A percentile compares a stretch with the other conserved stretches of the same genome.
Evolutionary conservation across 2,797 vertebrate genomes (phyloP).

Genomic region (Nyctalus aviator): DNA sequence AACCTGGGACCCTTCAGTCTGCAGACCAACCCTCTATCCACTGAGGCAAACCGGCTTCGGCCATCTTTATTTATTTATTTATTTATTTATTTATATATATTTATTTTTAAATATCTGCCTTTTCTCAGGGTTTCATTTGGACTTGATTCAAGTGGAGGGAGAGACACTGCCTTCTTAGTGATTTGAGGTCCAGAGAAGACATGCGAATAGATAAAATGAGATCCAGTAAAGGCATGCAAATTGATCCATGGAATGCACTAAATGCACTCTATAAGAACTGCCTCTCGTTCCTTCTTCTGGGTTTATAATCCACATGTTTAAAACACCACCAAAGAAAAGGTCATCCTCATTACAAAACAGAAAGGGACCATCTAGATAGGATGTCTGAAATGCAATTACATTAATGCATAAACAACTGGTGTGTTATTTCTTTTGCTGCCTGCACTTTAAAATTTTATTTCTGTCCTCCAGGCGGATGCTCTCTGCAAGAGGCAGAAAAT

Average conservation of each 20-base stretch:
- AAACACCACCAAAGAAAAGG: constrained; percentile 53
- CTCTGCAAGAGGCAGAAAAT: neutral
- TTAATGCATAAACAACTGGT: constrained; percentile 20
- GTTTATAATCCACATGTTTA: constrained; percentile 12
- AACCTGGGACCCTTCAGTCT: too few relatives aligned
- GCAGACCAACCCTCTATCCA: too few relatives aligned
- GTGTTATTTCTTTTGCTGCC: constrained; percentile 12
- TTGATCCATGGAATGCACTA: neutral
- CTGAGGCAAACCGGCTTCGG: too few relatives aligned
- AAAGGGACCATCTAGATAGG: neutral
- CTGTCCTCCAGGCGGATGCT: neutral
- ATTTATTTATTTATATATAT: too few relatives aligned
- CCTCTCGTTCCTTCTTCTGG: neutral
- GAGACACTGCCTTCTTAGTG: constrained; percentile 68
- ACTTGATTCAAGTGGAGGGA: constrained; percentile 78
- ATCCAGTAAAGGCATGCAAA: too few relatives aligned
- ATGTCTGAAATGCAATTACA: constrained; percentile 26
- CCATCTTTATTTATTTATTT: too few relatives aligned
- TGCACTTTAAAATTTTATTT: neutral
- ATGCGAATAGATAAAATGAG: neutral
- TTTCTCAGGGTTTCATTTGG: constrained; percentile 82
- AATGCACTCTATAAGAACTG: neutral
- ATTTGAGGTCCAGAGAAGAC: neutral
- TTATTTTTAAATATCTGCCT: constrained; percentile 65
- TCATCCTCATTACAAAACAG: constrained; percentile 37